Percentiles rank a stretch among this genome's conserved stretches.
These are phyloP conservation scores for Chloroceryle inda DNA, from an alignment of 2,797 vertebrate species.

Conservation along the genomic window DNA sequence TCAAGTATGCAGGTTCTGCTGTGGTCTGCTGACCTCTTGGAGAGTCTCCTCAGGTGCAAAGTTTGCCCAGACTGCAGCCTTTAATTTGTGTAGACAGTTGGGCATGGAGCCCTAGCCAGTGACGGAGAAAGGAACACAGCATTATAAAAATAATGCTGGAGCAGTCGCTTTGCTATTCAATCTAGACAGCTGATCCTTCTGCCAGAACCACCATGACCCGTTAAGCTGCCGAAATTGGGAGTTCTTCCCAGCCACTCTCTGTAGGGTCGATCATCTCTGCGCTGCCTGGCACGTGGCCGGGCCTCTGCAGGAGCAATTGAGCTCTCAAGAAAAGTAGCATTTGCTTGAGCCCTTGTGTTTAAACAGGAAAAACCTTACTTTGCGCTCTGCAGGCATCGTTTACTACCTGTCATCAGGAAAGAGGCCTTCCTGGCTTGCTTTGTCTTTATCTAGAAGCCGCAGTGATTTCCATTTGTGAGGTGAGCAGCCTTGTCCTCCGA, in stretches of 20 bases:
- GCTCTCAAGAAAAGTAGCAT: neutral
- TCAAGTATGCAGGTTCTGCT: neutral
- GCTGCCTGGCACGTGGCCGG: neutral
- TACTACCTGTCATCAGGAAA: neutral
- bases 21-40: neutral
- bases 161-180: neutral
- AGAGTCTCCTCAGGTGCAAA: neutral
- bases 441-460: neutral
- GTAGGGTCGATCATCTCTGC: neutral
- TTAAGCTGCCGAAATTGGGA: neutral
- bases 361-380: neutral
- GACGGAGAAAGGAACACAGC: neutral
- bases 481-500: neutral
- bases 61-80: neutral
- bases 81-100: neutral
- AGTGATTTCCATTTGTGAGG: neutral
- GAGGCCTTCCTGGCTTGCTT: neutral
- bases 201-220: neutral
- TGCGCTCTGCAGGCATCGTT: neutral
- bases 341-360: neutral
- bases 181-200: neutral
- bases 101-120: neutral
- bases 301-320: rapidly evolving
- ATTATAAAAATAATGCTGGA: neutral
- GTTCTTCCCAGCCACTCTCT: neutral